Base-by-base conservation (phyloP, 2,797 vertebrate species). In the Hyperoplus lanceolatus region DNA sequence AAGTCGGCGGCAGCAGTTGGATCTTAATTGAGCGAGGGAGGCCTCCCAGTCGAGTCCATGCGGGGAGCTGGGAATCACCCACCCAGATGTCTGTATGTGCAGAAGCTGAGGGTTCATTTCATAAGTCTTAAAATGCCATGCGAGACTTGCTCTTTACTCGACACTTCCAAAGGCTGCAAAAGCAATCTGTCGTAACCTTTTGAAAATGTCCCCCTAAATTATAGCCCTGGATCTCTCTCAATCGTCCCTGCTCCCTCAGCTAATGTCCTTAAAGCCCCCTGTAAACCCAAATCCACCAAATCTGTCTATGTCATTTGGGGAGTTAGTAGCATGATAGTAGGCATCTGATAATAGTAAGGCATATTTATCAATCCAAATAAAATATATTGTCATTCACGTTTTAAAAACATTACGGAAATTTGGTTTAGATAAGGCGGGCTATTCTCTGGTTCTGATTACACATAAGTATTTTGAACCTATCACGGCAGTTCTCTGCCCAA, bases 1-100 rank as follows among this genome's bases (percentile, higher is more conserved):
- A 84, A 80, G 68, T 71, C 56, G 8, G 81, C 83, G 21, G 80
- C 79, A 67, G 85, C 85, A 58, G 74, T 82, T 78, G 80, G 81
- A 86, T 92, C 89, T 83, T 89, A 90, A 92, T 87, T 89, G 83
- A 89, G 69, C 36, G 70, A 75, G 78, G 80, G 70, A 75, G 78
- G 80, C 50, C 70, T 84, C 80, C 83, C 79, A 49, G 79, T 72
- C 18, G 77, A 76, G 82, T 59, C 75, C 42, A 57, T 0, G 41
- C 21, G 39, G 82, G 73, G 76, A 82, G 62, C 86, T 64, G 48
- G 73, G 66, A 86, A 82, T 75, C 79, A 74, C 78, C 84, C 75
- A 77, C 79, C 77, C 80, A 81, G 59, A 85, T 85, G 77, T 75
- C 63, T 84, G 45, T 59, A 66, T 11, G 14, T 49, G 71, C 3